phyloP scores from a whole-genome alignment of 1,140 invertebrate genomes.

The Drosophila mojavensis region DNA sequence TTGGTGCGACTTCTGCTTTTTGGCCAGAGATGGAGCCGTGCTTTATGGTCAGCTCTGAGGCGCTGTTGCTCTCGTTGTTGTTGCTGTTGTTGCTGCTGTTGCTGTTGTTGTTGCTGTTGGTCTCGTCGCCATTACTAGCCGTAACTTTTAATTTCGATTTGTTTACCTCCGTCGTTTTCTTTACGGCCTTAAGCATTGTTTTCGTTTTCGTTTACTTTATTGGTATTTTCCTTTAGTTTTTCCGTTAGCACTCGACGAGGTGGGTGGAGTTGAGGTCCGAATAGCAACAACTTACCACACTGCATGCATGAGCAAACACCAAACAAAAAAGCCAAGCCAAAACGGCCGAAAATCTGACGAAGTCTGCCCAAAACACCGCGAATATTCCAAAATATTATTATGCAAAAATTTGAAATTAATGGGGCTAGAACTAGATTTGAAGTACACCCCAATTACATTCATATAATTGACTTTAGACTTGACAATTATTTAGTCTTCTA shows the following conservation, averaged over 20 bases:
- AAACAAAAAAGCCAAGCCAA: slow-evolving; percentile 1
- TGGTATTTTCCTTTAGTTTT: slow-evolving; percentile 16
- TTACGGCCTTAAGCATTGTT: slow-evolving; percentile 79
- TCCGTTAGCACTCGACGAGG: background rate
- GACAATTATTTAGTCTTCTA: too few species aligned
- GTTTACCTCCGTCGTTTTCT: slow-evolving; percentile 67
- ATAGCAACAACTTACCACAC: slow-evolving; percentile 44
- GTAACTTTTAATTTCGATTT: slow-evolving; percentile 74
- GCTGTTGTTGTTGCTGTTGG: slow-evolving; percentile 15
- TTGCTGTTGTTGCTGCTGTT: slow-evolving; percentile 5
- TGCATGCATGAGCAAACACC: slow-evolving; percentile 47
- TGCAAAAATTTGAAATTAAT: background rate
- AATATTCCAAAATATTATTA: slow-evolving; percentile 5
- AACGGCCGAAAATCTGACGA: background rate
- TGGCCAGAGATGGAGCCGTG: slow-evolving; percentile 26
- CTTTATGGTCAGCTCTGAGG: slow-evolving; percentile 42
- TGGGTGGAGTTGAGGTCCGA: slow-evolving; percentile 28
- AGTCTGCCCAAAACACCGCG: slow-evolving; percentile 3
- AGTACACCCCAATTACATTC: too few species aligned
- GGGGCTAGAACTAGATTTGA: background rate
- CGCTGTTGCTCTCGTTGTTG: slow-evolving; percentile 13
- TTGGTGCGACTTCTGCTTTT: slow-evolving; percentile 20
- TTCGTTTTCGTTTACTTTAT: slow-evolving; percentile 29
- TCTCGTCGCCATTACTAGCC: slow-evolving; percentile 41
- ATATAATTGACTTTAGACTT: too few species aligned